Evolutionary conservation across 2,113 vertebrate genomes (phyloP), one percentile per base, ranked within the genome.

Genomic region (Taxidea taxus): DNA sequence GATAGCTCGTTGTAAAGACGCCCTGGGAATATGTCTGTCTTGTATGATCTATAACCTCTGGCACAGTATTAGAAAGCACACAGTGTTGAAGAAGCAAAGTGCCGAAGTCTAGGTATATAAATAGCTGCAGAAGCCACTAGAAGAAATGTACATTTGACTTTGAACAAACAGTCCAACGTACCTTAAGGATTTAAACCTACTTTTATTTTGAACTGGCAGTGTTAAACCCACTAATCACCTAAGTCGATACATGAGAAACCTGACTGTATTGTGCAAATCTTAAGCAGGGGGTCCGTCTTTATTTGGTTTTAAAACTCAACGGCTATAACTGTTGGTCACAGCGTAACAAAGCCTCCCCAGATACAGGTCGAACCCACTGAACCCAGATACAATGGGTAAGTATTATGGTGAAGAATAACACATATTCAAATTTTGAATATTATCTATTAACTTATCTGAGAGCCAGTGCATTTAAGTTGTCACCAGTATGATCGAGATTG

Each of bases 1-100:
- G 42, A 68, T 39, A 78, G 54, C 78, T 98, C 68, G 84, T 87
- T 98, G 98, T 98, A 95, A 98, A 97, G 95, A 97, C 0, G 31
- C 49, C 64, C 51, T 87, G 47, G 47, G 25, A 87, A 31, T 92
- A 92, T 39, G 68, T 78, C 78, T 95, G 84, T 83, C 31, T 10
- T 47, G 60, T 95, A 87, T 82, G 2, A 89, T 83, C 82, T 96
- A 25, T 96, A 83, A 97, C 54, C 34, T 97, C 27, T 23, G 78
- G 11, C 12, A 49, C 1, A 20, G 74, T 58, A 86, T 82, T 92
- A 94, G 95, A 58, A 82, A 80, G 97, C 39, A 70, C 10, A 44
- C 2, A 66, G 15, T 91, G 18, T 5, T 92, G 15, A 90, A 62
- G 89, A 97, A 91, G 97, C 47, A 5, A 20, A 94, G 3, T 20